A percentile compares a stretch with the other conserved stretches of the same genome.
Evolutionary conservation across 2,797 vertebrate genomes (phyloP).

Genomic region (Trichosurus vulpecula): DNA sequence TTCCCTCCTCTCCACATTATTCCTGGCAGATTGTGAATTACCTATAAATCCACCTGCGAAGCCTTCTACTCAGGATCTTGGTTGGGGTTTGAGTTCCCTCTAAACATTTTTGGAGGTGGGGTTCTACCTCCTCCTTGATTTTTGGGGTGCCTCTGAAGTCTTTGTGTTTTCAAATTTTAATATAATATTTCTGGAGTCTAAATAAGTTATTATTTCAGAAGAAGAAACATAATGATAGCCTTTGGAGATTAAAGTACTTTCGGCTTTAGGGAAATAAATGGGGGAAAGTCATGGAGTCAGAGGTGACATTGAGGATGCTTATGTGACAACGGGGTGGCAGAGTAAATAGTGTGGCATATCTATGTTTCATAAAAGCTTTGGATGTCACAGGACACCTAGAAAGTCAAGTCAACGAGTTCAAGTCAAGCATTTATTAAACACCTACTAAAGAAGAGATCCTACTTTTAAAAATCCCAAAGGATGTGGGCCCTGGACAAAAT

Average conservation of each 20-base stretch:
- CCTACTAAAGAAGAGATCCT: background rate
- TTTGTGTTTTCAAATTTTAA: background rate
- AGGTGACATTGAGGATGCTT: background rate
- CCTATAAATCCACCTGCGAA: background rate
- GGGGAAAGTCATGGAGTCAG: background rate
- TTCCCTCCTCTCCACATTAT: background rate
- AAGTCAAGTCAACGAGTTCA: background rate
- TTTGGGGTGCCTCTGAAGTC: background rate
- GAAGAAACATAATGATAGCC: background rate
- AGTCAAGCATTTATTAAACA: background rate
- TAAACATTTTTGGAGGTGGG: background rate
- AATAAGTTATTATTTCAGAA: background rate
- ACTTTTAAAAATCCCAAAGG: background rate
- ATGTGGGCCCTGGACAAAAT: background rate
- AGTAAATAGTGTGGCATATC: too few species aligned
- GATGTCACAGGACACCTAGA: background rate
- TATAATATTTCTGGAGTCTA: background rate
- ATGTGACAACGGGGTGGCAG: background rate
- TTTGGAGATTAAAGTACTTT: background rate
- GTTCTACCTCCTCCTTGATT: background rate
- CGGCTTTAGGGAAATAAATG: background rate
- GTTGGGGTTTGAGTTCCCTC: rapidly evolving
- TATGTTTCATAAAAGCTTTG: too few species aligned
- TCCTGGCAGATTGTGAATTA: background rate
- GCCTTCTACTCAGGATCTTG: rapidly evolving